These are phyloP conservation scores for Scaptomyza polygonia DNA, from an alignment of 2,888 invertebrate species.

Conservation along the genomic window DNA sequence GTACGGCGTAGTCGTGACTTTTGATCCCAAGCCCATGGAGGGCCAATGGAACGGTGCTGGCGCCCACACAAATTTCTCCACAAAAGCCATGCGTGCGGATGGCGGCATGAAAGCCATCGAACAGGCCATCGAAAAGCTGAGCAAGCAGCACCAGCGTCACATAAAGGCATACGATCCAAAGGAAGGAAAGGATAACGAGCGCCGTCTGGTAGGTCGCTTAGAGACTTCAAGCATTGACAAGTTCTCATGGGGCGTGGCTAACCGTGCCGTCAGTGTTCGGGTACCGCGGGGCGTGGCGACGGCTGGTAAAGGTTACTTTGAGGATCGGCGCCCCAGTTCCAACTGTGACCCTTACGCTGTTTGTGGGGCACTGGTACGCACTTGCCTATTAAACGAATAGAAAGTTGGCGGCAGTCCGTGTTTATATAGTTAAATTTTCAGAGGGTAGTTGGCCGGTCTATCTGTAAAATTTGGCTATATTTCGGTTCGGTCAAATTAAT, in stretches of 20 bases:
- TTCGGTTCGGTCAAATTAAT: conserved; percentile 27
- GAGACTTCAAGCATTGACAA: conserved; percentile 89
- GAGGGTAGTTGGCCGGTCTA: conserved; percentile 1
- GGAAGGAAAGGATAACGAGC: conserved; percentile 90
- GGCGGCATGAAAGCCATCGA: conserved; percentile 89
- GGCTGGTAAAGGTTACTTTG: conserved; percentile 90
- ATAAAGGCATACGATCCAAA: conserved; percentile 92
- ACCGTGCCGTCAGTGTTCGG: conserved; percentile 89
- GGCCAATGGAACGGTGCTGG: conserved; percentile 97
- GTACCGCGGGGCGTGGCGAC: conserved; percentile 90
- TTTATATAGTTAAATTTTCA: conserved; percentile 19
- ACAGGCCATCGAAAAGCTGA: conserved; percentile 90
- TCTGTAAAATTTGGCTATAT: conserved; percentile 24
- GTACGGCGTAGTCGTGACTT: conserved; percentile 86
- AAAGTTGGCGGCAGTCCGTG: neutral
- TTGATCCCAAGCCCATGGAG: conserved; percentile 88
- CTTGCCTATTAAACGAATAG: conserved; percentile 80
- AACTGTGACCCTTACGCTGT: conserved; percentile 91
- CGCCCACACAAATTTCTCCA: conserved; percentile 96
- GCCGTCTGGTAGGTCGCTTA: conserved; percentile 90
- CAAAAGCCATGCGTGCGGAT: conserved; percentile 91
- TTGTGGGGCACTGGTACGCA: conserved; percentile 87
- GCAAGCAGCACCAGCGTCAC: conserved; percentile 89
- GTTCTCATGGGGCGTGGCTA: conserved; percentile 89
- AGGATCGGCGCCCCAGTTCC: conserved; percentile 91